Evolutionary conservation across 2,113 vertebrate species (phyloP), one percentile per base, ranked within the genome.

Genomic region (Vidua chalybeata): DNA sequence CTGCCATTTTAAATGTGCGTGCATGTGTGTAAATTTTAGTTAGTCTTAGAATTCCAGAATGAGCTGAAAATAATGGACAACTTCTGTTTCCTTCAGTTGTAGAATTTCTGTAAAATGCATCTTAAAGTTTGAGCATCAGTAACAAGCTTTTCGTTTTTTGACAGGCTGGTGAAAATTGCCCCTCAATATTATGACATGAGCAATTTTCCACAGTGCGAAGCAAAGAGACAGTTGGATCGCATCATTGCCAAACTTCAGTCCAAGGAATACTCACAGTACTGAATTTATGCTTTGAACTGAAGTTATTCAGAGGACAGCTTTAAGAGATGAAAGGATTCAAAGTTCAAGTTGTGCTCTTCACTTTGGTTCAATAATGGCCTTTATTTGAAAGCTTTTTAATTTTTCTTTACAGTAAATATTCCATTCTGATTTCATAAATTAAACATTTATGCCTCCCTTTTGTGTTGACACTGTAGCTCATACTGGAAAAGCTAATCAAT

Each of bases 161-260:
- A 96, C 97, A 99, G 99, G 99, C 98, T 99, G 98, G 98, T 99
- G 97, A 99, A 99, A 98, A 98, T 99, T 93, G 98, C 99, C 97
- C 98, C 99, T 91, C 99, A 99, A 96, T 99, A 99, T 98, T 99
- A 99, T 78, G 99, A 99, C 97, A 99, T 99, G 99, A 97, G 99
- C 97, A 99, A 99, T 98, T 99, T 99, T 97, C 99, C 99, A 89
- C 99, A 99, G 98, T 99, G 99, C 69, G 99, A 99, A 98, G 99
- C 99, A 92, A 99, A 99, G 97, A 98, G 99, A 97, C 99, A 99
- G 98, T 97, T 99, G 98, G 99, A 99, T 97, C 98, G 99, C 94
- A 99, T 99, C 97, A 97, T 99, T 97, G 98, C 98, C 97, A 99
- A 99, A 98, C 97, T 99, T 97, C 98, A 99, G 93, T 99, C 99